Conservation (phyloP, 1,140 invertebrate species). For the Paraescarpia echinospica region DNA sequence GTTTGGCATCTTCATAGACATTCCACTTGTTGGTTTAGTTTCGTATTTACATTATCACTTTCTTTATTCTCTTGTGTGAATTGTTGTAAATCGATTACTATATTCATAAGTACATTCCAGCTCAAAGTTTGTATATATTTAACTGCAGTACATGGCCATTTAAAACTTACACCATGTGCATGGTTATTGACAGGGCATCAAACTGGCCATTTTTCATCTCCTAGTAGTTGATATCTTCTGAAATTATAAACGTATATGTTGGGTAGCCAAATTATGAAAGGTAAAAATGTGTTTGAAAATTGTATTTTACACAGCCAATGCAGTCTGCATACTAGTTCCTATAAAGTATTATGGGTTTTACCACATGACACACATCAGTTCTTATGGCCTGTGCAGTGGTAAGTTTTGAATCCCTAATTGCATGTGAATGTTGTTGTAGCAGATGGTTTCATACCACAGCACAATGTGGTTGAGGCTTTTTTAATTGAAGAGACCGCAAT, state of each 20-base stretch:
- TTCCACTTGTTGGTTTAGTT: not conserved
- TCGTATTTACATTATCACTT: not conserved
- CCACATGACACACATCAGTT: too few relatives aligned
- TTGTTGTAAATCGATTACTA: not conserved
- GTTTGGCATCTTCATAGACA: not conserved
- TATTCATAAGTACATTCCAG: not conserved
- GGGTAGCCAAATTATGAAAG: not conserved
- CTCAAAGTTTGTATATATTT: not conserved
- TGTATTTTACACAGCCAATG: not conserved
- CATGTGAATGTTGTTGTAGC: not conserved
- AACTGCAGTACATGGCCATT: not conserved
- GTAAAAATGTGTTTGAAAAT: not conserved
- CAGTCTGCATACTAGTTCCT: not conserved
- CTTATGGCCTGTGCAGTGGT: not conserved
- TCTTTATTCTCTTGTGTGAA: not conserved
- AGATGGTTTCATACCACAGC: not conserved
- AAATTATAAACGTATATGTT: not conserved
- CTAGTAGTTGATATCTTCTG: not conserved
- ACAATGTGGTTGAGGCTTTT: not conserved
- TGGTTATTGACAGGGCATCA: not conserved
- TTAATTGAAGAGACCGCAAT: not conserved
- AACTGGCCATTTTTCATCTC: not conserved
- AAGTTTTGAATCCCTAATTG: not conserved
- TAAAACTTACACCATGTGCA: not conserved
- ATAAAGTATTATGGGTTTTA: not conserved